Evolutionary conservation across 2,113 vertebrate species (phyloP), one percentile per base, ranked within the genome.

Genomic region (Poecilia latipinna): DNA sequence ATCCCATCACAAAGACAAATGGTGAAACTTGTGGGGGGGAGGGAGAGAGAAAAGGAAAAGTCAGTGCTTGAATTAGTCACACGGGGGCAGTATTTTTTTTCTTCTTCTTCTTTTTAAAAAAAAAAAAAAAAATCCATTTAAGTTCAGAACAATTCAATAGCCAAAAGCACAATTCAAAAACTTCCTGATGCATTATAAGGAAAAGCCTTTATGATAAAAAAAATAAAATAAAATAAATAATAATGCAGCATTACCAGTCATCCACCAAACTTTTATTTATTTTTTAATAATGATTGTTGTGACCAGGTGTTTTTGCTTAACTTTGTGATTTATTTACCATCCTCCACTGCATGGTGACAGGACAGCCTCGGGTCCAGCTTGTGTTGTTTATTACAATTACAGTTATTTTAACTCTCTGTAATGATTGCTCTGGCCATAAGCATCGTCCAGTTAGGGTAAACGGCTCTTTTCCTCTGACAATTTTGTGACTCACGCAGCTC

Each of bases 61-160:
- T 60, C 28, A 63, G 3, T 68, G 71, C 65, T 44, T 31, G 6
- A n/a, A 13, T 4, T 54, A 31, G 31, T 26, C 31, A 35, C 22
- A 70, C 1, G 33, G 51, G 73, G 69, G 67, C 70, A 81, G 51
- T 68, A 37, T 74, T 65, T 74, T 3, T 61, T 35, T 35, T 6
- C 15, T 71, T 12, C 1, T n/a, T 12, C 71, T 74, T 68, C 69
- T 6, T 61, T 35, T 35, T 5, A 29, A 29, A 48, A 51, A 22
- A 51, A 11, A 57, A 57, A 63, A 44, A 48, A 51, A 22, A 51
- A 11, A 57, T n/a, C 51, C 8, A 24, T 57, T 57, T 57, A 57
- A 57, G 6, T 57, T n/a, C 2, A 57, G 22, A 10, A 24, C 24
- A 8, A 57, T 24, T 54, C 8, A 11, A n/a, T 24, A 10, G 51